Conservation (phyloP, 2,888 invertebrate genomes). For the Alviniconcha strummeri region DNA sequence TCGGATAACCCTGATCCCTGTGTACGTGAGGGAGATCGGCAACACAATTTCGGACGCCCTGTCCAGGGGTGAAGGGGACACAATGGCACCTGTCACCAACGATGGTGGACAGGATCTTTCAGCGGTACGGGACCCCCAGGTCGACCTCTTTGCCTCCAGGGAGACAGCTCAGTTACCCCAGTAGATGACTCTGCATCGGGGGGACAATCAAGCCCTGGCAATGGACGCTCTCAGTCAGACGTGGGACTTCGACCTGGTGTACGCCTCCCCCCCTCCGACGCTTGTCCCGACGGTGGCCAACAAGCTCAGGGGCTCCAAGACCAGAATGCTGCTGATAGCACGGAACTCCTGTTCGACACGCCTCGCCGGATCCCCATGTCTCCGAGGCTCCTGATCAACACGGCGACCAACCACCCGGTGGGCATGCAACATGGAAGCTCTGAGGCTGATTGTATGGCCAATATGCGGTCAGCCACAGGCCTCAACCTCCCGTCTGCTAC, state of each 20-base stretch:
- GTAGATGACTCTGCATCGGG: not conserved
- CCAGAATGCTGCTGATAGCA: not conserved
- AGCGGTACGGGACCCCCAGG: not conserved
- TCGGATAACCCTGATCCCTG: not conserved
- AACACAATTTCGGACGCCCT: not conserved
- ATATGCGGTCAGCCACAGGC: not conserved
- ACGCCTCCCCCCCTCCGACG: not conserved
- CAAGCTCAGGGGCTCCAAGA: not conserved
- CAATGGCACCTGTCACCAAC: constrained; percentile 5
- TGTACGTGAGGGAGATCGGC: not conserved
- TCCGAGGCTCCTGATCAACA: not conserved
- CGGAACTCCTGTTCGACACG: not conserved
- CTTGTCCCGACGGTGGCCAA: not conserved
- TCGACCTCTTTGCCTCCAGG: not conserved
- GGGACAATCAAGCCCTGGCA: not conserved
- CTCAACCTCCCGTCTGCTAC: not conserved
- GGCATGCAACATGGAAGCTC: constrained; percentile 1
- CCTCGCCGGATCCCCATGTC: not conserved
- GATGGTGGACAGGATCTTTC: not conserved
- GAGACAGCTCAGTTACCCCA: not conserved
- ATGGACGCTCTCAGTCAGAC: not conserved
- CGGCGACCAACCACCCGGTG: too few relatives aligned
- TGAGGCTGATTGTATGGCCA: constrained; percentile 4
- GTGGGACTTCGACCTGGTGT: not conserved
- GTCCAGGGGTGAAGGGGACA: not conserved